Percentiles rank a stretch among this genome's conserved stretches.
phyloP scores from a whole-genome alignment of 2,797 vertebrate species.

The Hirundo rustica region DNA sequence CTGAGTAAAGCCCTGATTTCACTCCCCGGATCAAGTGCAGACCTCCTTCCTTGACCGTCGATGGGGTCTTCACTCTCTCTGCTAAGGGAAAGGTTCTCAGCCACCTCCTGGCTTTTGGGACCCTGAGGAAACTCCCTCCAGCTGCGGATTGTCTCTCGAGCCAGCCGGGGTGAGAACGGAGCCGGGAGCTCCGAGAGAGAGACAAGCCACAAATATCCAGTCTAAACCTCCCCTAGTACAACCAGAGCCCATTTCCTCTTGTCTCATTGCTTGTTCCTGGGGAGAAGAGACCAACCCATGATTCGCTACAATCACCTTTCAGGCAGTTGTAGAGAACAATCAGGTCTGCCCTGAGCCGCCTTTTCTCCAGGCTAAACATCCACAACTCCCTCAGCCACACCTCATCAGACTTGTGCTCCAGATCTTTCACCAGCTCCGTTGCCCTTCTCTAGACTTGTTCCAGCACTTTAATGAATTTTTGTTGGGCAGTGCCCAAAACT shows the following conservation, averaged over 20 bases:
- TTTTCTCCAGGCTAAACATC: neutral
- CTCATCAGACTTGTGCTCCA: neutral
- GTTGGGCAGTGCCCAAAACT: neutral
- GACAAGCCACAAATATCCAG: too few species aligned
- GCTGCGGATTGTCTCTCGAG: too few species aligned
- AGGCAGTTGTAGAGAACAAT: neutral
- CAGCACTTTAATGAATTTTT: too few species aligned
- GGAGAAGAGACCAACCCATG: neutral
- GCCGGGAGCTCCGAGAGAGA: too few species aligned
- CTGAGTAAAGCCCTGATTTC: too few species aligned
- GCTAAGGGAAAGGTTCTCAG: too few species aligned
- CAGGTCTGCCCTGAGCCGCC: neutral
- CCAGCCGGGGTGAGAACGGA: too few species aligned
- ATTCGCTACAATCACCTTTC: fast-evolving
- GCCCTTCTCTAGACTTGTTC: neutral
- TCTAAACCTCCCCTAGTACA: neutral
- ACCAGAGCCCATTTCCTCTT: neutral
- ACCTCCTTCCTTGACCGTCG: too few species aligned
- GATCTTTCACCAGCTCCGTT: neutral
- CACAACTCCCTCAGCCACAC: neutral
- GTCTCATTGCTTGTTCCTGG: neutral
- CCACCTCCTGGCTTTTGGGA: too few species aligned
- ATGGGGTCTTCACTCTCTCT: too few species aligned
- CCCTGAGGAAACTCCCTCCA: too few species aligned
- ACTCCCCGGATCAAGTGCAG: too few species aligned